Evolutionary conservation across 2,797 vertebrate species (phyloP), one percentile per base, ranked within the genome.

Genomic region (Melanotaenia parkinsoni): DNA sequence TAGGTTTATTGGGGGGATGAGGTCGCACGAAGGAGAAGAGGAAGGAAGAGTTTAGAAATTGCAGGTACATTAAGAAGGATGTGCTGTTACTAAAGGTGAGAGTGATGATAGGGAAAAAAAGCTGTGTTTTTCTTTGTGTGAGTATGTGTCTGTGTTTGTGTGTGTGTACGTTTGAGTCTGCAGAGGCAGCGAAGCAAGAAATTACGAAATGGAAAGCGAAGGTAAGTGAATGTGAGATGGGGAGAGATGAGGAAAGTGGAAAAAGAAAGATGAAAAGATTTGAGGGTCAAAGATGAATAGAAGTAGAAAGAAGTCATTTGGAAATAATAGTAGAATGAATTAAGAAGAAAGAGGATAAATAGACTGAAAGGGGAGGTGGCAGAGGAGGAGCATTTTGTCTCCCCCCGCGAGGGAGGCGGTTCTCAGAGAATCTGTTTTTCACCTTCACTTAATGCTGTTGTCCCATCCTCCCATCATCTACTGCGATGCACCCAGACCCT

Each of bases 361-460:
- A 86, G 86, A 76, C 76, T 68, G 67, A 80, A 80, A 77, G 72
- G 61, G 81, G 37, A 77, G 72, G 79, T 75, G 88, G 56, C 72
- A 78, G 67, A 85, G 74, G 90, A 84, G 84, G 75, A 84, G 72
- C 61, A n/a, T 85, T 88, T 67, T 77, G 80, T 81, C 74, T 82
- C 77, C 72, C 72, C 47, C 61, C 80, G 79, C 80, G 79, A 62
- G 83, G 86, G 84, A 83, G 86, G 80, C 82, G 83, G 74, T 84
- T 73, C 91, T 92, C 90, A 90, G 93, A 93, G 92, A 93, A 91
- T 90, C 92, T 81, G 90, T 93, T 82, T 86, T 94, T 95, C 95
- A 94, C 93, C 94, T 95, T 94, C 93, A 86, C 89, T 95, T 95
- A 94, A 89, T 76, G 83, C 89, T 90, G 87, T 67, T 79, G 70